Evolutionary conservation across 2,888 invertebrate genomes (phyloP).

Genomic region (Philaethria dido): DNA sequence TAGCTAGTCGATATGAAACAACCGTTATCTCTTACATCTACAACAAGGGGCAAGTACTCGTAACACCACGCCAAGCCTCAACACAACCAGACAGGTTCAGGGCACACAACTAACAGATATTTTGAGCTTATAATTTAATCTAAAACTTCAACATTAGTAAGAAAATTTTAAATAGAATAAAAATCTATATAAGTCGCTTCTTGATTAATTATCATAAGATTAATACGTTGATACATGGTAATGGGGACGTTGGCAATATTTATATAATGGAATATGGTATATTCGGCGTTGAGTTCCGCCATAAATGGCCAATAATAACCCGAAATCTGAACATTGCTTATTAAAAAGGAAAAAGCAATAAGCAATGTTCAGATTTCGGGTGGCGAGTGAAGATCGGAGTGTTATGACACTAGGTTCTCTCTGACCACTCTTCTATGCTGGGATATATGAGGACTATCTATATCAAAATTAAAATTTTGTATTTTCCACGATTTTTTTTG

Average conservation of each 20-base stretch:
- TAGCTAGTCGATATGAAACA: conserved; percentile 51
- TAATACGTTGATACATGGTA: conserved; percentile 5
- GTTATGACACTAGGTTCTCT: too few relatives aligned
- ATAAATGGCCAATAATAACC: too few relatives aligned
- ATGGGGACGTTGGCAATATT: not conserved
- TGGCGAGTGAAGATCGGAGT: too few relatives aligned
- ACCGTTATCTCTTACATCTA: conserved; percentile 49
- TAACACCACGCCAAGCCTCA: conserved; percentile 41
- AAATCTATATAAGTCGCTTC: not conserved
- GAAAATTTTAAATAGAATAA: conserved; percentile 12
- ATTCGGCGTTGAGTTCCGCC: too few relatives aligned
- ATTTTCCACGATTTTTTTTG: too few relatives aligned
- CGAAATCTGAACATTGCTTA: too few relatives aligned
- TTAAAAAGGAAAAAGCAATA: too few relatives aligned
- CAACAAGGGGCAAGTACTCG: conserved; percentile 37
- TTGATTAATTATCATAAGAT: conserved; percentile 15
- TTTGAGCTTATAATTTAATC: conserved; percentile 15
- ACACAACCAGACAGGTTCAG: conserved; percentile 44
- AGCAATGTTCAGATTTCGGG: too few relatives aligned
- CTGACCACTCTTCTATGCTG: too few relatives aligned
- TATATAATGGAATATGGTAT: too few relatives aligned
- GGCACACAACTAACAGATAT: conserved; percentile 9
- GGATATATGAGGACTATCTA: too few relatives aligned
- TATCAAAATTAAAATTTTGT: too few relatives aligned
- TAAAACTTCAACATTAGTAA: conserved; percentile 16